Evolutionary conservation across 2,797 vertebrate genomes (phyloP), one percentile per base, ranked within the genome.

Genomic region (Cichlasoma orientale): DNA sequence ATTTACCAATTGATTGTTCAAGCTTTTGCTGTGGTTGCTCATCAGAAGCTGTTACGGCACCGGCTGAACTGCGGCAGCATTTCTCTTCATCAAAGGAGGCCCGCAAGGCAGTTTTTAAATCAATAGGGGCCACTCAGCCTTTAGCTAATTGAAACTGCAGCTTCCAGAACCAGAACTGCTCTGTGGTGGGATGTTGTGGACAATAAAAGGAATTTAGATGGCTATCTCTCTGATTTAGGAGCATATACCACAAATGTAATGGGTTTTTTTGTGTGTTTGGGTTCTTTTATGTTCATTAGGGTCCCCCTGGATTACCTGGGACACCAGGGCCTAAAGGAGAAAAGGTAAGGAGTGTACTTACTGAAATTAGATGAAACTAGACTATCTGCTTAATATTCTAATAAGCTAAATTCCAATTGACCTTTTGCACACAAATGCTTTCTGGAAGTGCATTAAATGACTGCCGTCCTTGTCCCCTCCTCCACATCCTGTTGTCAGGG

Each of bases 301-400:
- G 98, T 86, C 96, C 96, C 69, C 94, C 93, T 69, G 98, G 98
- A 89, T 93, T 97, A 93, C 97, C 97, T 86, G 98, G 98, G 78
- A 88, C 96, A 84, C 95, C 79, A 88, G 98, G 98, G 94, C 95
- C 96, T 92, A 98, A 98, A 88, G 98, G 98, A 88, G 98, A 98
- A 91, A 99, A 98, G 95, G 98, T 99, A 95, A 92, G 94, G 63
- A 53, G 89, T 79, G 79, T 59, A 71, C 41, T 68, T 50, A 50
- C 27, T 2, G 11, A 68, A 50, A 68, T 50, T 29, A 68, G 25
- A 50, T 68, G 12, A 68, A 25, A 68, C 0, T 50, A 47, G 61
- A 75, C 52, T 50, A 75, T 19, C 77, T 70, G 8, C 58, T 84
- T 19, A 66, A 86, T 78, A 54, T 82, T 86, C 74, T 77, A 76